Base-by-base conservation (phyloP, 2,797 vertebrate species). In the Clamator glandarius region DNA sequence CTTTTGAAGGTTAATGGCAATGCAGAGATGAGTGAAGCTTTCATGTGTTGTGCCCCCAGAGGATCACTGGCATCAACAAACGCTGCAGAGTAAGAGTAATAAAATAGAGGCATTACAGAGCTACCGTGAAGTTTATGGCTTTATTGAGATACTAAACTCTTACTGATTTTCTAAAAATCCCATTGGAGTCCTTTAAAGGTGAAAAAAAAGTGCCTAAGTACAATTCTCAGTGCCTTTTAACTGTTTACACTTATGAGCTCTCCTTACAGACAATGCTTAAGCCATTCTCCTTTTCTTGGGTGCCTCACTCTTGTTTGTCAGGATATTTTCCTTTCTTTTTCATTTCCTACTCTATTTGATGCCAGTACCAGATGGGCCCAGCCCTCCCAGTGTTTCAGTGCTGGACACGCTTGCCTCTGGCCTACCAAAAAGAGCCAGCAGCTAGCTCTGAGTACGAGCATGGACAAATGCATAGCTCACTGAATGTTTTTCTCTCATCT, bases 1-100 rank as follows among this genome's bases (percentile, higher is more conserved):
- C 18, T 58, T 92, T 77, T 92, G 86, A 90, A 84, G 77, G 63
- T 84, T 70, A 92, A 90, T 11, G 8, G 83, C 52, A 87, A 57
- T 14, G 39, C 8, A 78, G 58, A 78, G 59, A 70, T 54, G 89
- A 93, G 83, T 39, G 55, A 75, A 90, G 55, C 39, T 89, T 93
- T 89, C 59, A 59, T 70, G 51, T 86, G 16, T 66, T 88, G 36
- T 4, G 1, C 59, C 35, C 28, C 76, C 51, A 44, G 59, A 92
- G 62, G 44, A 72, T 83, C 51, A n/a, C 62, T 74, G 68, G 15
- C 74, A 81, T 23, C 58, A 81, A 26, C 4, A 5, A 94, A 72
- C 46, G 61, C 26, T 66, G 21, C 39, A 87, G 44, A 77, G 66
- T 24, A 54, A 77, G 87, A 76, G 42, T 46, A 67, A 89, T 85